Evolutionary conservation across 2,888 invertebrate genomes (phyloP).

Genomic region (Parnassius glacialis): DNA sequence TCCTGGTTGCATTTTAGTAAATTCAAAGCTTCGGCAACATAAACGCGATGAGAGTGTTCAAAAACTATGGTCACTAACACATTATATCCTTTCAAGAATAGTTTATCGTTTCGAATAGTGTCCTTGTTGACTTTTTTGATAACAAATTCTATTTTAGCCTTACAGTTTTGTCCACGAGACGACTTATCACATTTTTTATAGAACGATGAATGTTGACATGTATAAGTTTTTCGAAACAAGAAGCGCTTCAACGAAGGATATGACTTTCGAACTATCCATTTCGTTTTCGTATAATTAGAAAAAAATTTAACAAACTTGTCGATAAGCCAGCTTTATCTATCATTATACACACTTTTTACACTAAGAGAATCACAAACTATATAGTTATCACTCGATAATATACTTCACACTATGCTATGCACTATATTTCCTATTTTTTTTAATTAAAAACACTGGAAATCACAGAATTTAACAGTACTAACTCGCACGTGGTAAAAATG

Average conservation of each 20-base stretch:
- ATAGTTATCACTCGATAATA: no score
- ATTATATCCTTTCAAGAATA: constrained; percentile 11
- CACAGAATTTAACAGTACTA: no score
- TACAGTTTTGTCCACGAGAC: constrained; percentile 12
- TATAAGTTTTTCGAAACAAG: constrained; percentile 1
- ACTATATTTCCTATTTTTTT: no score
- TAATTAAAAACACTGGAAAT: no score
- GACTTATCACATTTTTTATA: background rate
- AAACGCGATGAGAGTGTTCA: constrained; percentile 6
- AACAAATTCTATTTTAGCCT: constrained; percentile 14
- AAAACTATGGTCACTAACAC: constrained; percentile 17
- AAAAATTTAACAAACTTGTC: no score
- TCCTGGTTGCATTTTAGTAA: constrained; percentile 20
- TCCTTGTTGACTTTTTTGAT: constrained; percentile 17
- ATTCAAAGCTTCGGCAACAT: constrained; percentile 18
- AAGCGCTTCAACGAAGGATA: constrained; percentile 3
- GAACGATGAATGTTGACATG: background rate
- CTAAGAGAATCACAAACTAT: no score
- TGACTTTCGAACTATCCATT: background rate
- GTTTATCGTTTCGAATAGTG: constrained; percentile 16
- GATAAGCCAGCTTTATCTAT: background rate
- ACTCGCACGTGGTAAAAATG: no score
- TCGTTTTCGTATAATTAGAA: constrained; percentile 22
- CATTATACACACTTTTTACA: background rate
- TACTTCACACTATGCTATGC: no score